These are phyloP conservation scores for Hymenochirus boettgeri DNA, from an alignment of 2,113 vertebrate species.

Conservation along the genomic window DNA sequence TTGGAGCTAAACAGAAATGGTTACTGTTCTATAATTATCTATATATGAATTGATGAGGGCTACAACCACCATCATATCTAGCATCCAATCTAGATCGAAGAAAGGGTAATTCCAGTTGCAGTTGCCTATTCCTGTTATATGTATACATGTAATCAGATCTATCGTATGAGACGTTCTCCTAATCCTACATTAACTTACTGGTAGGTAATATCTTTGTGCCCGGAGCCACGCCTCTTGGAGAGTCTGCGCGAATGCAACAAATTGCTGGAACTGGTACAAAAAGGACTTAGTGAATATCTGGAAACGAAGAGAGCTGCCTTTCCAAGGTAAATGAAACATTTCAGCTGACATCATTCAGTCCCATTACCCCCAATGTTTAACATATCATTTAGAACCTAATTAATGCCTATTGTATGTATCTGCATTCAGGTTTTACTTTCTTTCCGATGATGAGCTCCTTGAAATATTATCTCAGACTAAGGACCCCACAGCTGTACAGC, in stretches of 20 bases:
- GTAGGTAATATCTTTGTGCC: constrained; percentile 81
- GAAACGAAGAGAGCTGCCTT: constrained; percentile 78
- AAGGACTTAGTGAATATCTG: constrained; percentile 83
- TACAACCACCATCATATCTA: no score
- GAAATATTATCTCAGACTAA: constrained; percentile 89
- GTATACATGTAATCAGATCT: no score
- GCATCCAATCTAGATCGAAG: no score
- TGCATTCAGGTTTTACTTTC: constrained; percentile 83
- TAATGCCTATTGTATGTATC: background rate
- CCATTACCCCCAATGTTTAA: background rate
- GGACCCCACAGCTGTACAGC: constrained; percentile 85
- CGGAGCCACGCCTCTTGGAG: constrained; percentile 66
- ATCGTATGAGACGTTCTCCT: no score
- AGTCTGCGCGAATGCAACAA: constrained; percentile 72
- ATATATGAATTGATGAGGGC: no score
- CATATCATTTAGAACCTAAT: background rate
- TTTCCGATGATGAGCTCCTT: constrained; percentile 87
- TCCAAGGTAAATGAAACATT: constrained; percentile 68
- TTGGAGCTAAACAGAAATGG: no score
- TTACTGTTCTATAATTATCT: no score
- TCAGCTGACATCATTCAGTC: background rate
- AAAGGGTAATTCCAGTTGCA: no score
- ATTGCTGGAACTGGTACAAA: constrained; percentile 79
- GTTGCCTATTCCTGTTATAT: no score
- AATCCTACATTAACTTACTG: no score